These are phyloP conservation scores for Chaitophorus viminalis DNA, from an alignment of 2,888 invertebrate species.

Conservation along the genomic window DNA sequence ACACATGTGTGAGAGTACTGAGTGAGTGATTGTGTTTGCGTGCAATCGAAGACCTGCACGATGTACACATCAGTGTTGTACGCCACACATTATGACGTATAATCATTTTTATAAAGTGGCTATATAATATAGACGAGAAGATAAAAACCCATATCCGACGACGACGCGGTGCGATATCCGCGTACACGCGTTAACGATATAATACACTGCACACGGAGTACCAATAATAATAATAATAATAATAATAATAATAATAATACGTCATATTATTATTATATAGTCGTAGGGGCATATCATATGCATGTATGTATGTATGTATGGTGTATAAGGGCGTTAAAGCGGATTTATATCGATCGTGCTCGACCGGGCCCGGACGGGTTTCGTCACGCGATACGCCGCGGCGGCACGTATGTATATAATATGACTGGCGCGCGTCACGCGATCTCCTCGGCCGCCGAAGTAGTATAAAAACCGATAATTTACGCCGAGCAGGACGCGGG, in stretches of 20 bases:
- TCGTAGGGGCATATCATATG: neutral
- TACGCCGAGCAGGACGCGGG: neutral
- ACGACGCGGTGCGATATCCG: neutral
- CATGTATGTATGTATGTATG: no score
- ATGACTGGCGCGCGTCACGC: slow-evolving; percentile 51
- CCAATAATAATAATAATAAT: neutral
- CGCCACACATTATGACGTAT: no score
- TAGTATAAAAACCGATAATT: slow-evolving; percentile 47
- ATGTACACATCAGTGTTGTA: neutral
- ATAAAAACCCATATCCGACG: slow-evolving; percentile 29
- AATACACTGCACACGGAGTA: neutral
- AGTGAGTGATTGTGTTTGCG: no score
- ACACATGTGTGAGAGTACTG: no score
- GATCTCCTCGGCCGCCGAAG: neutral
- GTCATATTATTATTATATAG: neutral
- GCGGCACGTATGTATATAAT: slow-evolving; percentile 6
- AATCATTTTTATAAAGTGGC: no score
- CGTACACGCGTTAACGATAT: neutral
- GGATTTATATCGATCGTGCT: slow-evolving; percentile 59
- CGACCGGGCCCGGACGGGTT: slow-evolving; percentile 25
- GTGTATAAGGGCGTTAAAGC: slow-evolving; percentile 8
- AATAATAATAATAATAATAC: neutral
- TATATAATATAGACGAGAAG: neutral
- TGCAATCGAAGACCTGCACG: slow-evolving; percentile 8
- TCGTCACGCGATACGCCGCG: slow-evolving; percentile 53